A percentile compares a stretch with the other conserved stretches of the same genome.
phyloP scores from a whole-genome alignment of 2,888 invertebrate species.

The Halictus ligatus region DNA sequence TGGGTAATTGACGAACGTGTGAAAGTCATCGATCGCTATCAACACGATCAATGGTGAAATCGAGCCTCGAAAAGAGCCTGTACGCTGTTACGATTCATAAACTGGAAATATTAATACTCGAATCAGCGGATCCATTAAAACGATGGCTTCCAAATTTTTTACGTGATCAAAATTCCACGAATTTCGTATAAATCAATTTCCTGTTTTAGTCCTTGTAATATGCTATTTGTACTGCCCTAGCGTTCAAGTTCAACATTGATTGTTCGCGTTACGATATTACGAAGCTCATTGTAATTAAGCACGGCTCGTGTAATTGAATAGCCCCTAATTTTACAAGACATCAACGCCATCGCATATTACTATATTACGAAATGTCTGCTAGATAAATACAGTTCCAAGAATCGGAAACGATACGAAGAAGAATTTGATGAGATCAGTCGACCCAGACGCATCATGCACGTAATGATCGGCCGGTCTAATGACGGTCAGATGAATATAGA shows the following conservation, averaged over 20 bases:
- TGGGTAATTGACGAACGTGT: conserved; percentile 10
- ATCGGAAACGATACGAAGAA: conserved; percentile 45
- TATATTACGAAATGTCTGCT: not conserved
- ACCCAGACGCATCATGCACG: conserved; percentile 65
- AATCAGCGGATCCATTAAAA: not conserved
- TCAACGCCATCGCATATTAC: not conserved
- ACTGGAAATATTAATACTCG: not conserved
- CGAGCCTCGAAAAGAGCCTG: not conserved
- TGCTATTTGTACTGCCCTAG: not conserved
- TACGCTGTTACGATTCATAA: not conserved
- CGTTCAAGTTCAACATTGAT: not conserved
- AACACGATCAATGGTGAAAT: conserved; percentile 4
- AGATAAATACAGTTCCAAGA: conserved; percentile 63
- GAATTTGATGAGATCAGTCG: conserved; percentile 56
- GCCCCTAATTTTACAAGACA: not conserved
- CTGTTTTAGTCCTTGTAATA: not conserved
- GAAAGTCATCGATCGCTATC: conserved; percentile 19
- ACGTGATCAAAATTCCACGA: not conserved
- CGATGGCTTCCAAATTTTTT: not conserved
- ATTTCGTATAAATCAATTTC: not conserved
- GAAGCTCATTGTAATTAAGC: not conserved
- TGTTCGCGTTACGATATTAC: not conserved
- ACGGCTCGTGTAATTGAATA: not conserved
- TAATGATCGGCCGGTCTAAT: conserved; percentile 75
- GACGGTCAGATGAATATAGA: conserved; percentile 71